phyloP scores from a whole-genome alignment of 2,113 vertebrate species.

The Ophiodon elongatus region DNA sequence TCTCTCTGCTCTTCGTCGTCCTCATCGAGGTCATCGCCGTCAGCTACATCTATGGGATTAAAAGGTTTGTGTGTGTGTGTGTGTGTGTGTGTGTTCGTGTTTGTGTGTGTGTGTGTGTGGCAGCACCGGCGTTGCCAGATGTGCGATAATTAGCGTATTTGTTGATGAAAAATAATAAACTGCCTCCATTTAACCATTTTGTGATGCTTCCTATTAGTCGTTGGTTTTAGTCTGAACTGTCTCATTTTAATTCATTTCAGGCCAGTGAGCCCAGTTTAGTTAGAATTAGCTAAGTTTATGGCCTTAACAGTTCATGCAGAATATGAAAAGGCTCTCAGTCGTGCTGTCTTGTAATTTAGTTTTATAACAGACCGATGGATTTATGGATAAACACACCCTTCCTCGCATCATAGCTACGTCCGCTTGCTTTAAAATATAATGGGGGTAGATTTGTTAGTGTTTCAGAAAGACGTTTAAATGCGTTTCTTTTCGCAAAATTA shows the following conservation, averaged over 20 bases:
- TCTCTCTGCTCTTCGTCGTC: constrained; percentile 92
- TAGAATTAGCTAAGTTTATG: neutral
- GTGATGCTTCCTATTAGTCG: neutral
- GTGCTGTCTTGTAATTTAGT: neutral
- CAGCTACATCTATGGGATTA: constrained; percentile 92
- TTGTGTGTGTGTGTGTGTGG: constrained; percentile 13
- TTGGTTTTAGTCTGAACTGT: neutral
- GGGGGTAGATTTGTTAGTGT: neutral
- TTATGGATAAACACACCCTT: neutral
- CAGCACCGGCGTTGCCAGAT: neutral
- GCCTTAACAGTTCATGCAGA: neutral
- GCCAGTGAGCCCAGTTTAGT: neutral
- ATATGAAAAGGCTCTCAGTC: neutral
- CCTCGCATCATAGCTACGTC: neutral
- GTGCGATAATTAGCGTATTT: neutral
- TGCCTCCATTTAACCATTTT: neutral
- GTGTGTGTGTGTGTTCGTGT: neutral
- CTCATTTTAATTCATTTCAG: neutral
- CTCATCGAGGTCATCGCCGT: constrained; percentile 89
- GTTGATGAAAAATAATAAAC: neutral
- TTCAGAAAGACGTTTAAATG: neutral
- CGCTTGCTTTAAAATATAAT: neutral
- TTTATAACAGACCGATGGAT: neutral
- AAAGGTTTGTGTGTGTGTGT: constrained; percentile 80
- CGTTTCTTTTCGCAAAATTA: neutral